Evolutionary conservation across 2,113 vertebrate genomes (phyloP), one percentile per base, ranked within the genome.

Genomic region (Carassius carassius): DNA sequence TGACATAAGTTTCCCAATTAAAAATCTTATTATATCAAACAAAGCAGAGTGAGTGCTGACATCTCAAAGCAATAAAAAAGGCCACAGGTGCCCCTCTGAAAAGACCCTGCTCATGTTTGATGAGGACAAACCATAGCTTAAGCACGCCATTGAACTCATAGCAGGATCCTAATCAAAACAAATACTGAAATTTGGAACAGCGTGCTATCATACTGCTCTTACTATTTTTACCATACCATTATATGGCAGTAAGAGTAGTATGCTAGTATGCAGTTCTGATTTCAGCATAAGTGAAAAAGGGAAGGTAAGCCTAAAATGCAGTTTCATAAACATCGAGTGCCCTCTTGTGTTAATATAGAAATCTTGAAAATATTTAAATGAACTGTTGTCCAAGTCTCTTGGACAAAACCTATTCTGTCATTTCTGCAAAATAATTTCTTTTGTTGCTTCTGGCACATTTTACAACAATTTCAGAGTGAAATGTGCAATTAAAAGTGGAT

Each of bases 1-100:
- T 62, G 81, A 44, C 17, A 51, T 51, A 73, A 70, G 76, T 65
- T 79, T 87, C 90, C 89, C 37, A 88, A 75, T 74, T 47, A 72
- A 82, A 70, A 65, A 60, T 84, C 78, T n/a, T 83, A 60, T 25
- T 70, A 76, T 51, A 72, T 17, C 81, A 81, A 86, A 83, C 73
- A 58, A 83, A 37, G 54, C 4, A 19, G 14, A 77, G 78, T 82
- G 65, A 82, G 65, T 74, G 29, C 47, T 83, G 54, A 74, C 12
- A 41, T 78, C 67, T 72, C 37, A 82, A 78, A 75, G 25, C 25
- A 35, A 11, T n/a, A 62, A 81, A 81, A 81, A 84, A 60, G 49
- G 49, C 77, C 60, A 76, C 58, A 76, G 77, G 13, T 81, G 49
- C 47, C 51, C 35, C 60, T 65, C 65, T 83, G n/a, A 29, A 83